A percentile compares a stretch with the other conserved stretches of the same genome.
phyloP scores from a whole-genome alignment of 2,113 vertebrate species.

The Heterocephalus glaber region DNA sequence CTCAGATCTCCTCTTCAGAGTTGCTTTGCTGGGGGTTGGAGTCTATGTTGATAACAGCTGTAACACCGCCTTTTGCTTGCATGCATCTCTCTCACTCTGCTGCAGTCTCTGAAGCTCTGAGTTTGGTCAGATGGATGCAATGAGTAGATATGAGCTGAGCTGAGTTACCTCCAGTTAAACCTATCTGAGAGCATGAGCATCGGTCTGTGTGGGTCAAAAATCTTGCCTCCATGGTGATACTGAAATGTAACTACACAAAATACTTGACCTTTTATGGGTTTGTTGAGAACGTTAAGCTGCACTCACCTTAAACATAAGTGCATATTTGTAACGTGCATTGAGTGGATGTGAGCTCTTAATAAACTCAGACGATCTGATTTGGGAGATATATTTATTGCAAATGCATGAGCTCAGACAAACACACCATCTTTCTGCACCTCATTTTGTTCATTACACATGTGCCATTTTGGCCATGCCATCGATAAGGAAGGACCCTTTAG shows the following conservation, averaged over 20 bases:
- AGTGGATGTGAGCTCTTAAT: neutral
- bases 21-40: neutral
- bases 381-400: neutral
- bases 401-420: neutral
- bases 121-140: neutral
- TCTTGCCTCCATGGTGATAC: neutral
- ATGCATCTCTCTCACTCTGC: neutral
- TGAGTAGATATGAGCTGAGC: neutral
- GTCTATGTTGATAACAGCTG: accelerated
- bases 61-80: no score
- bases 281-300: neutral
- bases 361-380: neutral
- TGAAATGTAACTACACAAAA: neutral
- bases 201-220: neutral
- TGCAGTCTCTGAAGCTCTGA: neutral
- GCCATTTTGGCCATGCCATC: neutral
- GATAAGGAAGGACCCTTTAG: no score
- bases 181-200: neutral
- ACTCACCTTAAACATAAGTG: neutral
- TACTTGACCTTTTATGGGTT: neutral
- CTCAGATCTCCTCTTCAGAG: neutral
- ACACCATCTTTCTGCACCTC: neutral
- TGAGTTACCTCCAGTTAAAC: neutral
- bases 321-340: neutral
- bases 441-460: neutral